Evolutionary conservation across 2,888 invertebrate species (phyloP).

Genomic region (Mesorhabditis belari): DNA sequence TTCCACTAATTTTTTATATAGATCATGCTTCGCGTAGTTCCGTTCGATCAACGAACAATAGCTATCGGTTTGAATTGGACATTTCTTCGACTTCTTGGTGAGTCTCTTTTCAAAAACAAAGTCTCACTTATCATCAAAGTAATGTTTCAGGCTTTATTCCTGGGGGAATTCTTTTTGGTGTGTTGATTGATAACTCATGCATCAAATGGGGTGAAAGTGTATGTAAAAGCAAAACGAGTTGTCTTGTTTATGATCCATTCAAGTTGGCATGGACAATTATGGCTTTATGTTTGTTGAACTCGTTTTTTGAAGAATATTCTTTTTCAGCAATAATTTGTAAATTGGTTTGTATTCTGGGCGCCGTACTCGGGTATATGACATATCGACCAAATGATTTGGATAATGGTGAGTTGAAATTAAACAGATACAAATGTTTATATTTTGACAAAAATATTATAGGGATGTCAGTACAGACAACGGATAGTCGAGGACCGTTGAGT

Average conservation of each 20-base stretch:
- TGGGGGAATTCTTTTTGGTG: conserved; percentile 50
- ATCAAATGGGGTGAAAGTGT: conserved; percentile 42
- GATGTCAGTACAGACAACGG: conserved; percentile 22
- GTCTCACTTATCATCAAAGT: background rate
- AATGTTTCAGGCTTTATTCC: conserved; percentile 44
- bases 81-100: conserved; percentile 46
- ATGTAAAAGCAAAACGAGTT: conserved; percentile 31
- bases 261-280: conserved; percentile 48
- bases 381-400: conserved; percentile 44
- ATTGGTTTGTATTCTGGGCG: conserved; percentile 46
- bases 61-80: conserved; percentile 52
- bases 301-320: background rate
- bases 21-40: conserved; percentile 51
- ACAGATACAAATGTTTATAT: too few species aligned
- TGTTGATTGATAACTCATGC: conserved; percentile 51
- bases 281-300: conserved; percentile 33
- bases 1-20: conserved; percentile 12
- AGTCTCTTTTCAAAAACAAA: background rate
- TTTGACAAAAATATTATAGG: background rate
- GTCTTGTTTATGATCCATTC: conserved; percentile 46
- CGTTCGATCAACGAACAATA: conserved; percentile 50
- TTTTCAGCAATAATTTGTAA: conserved; percentile 49
- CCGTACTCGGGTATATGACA: conserved; percentile 49
- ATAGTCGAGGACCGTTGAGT: conserved; percentile 45
- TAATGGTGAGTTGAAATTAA: conserved; percentile 19